Percentiles rank a stretch among this genome's conserved stretches.
These are phyloP conservation scores for Brachycybe producta DNA, from an alignment of 2,888 invertebrate species.

Conservation along the genomic window DNA sequence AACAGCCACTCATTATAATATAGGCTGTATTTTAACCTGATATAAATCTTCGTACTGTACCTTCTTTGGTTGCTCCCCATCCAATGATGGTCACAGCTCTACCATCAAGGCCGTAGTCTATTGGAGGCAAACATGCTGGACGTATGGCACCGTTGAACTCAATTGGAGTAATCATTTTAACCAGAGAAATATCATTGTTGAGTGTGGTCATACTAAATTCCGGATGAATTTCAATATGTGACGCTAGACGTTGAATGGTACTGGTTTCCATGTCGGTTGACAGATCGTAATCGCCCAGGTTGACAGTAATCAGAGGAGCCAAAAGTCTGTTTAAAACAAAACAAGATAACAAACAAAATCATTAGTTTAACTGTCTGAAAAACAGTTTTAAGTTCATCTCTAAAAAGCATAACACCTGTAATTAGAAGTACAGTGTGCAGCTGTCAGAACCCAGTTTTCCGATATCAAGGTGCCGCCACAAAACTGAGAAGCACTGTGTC, in stretches of 20 bases:
- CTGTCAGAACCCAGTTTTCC: conserved; percentile 5
- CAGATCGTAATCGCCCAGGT: conserved; percentile 7
- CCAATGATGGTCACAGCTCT: not conserved
- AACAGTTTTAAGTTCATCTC: too few species aligned
- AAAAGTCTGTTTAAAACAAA: too few species aligned
- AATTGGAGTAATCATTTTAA: not conserved
- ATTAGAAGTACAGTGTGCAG: conserved; percentile 4
- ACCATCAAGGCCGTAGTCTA: not conserved
- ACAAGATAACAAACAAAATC: too few species aligned
- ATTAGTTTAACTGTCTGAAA: too few species aligned
- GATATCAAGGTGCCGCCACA: conserved; percentile 5
- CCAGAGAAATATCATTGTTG: not conserved
- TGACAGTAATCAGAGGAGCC: conserved; percentile 1
- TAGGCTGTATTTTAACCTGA: too few species aligned
- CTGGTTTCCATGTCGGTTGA: not conserved
- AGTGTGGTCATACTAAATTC: not conserved
- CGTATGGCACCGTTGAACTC: not conserved
- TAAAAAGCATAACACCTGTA: too few species aligned
- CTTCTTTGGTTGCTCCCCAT: conserved; percentile 4
- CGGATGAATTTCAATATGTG: not conserved
- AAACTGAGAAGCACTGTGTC: not conserved
- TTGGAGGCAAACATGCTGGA: conserved; percentile 7
- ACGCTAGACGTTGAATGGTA: not conserved
- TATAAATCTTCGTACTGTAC: too few species aligned
- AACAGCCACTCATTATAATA: too few species aligned